Percentiles rank a stretch among this genome's conserved stretches.
phyloP scores from a whole-genome alignment of 2,113 vertebrate species.

The Stomatorhinus ivindoensis region DNA sequence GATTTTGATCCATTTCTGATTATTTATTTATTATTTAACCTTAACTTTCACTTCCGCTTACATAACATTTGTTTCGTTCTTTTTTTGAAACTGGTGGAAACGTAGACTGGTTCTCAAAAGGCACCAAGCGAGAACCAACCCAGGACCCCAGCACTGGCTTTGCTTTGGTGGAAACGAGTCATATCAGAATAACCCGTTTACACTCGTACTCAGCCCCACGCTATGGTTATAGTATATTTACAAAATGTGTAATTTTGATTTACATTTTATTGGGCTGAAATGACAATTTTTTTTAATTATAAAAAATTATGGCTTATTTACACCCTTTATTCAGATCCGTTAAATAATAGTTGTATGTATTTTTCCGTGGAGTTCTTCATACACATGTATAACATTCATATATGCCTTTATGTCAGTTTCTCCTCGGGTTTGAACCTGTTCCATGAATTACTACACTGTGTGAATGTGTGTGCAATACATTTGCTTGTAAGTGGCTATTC shows the following conservation, averaged over 20 bases:
- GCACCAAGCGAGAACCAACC: too few species aligned
- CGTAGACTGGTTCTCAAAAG: too few species aligned
- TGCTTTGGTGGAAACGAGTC: too few species aligned
- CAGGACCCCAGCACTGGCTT: too few species aligned
- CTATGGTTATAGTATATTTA: neutral
- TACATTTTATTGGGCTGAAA: neutral
- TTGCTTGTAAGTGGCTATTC: constrained; percentile 1
- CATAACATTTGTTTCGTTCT: too few species aligned
- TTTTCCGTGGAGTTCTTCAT: neutral
- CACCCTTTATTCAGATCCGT: neutral
- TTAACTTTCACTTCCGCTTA: too few species aligned
- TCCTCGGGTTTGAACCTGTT: constrained; percentile 3
- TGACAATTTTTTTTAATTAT: neutral
- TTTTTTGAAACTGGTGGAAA: too few species aligned
- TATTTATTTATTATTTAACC: too few species aligned
- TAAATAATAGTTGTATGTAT: neutral
- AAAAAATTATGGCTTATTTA: neutral
- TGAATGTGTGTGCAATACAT: neutral
- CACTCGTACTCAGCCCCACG: neutral
- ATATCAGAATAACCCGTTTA: neutral
- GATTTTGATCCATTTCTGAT: too few species aligned
- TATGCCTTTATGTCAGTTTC: neutral
- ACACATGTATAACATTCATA: neutral
- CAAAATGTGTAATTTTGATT: neutral
- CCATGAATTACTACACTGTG: too few species aligned